A percentile compares a stretch with the other conserved stretches of the same genome.
Conservation (phyloP, 2,888 invertebrate genomes). For the Lasioglossum lativentre region DNA sequence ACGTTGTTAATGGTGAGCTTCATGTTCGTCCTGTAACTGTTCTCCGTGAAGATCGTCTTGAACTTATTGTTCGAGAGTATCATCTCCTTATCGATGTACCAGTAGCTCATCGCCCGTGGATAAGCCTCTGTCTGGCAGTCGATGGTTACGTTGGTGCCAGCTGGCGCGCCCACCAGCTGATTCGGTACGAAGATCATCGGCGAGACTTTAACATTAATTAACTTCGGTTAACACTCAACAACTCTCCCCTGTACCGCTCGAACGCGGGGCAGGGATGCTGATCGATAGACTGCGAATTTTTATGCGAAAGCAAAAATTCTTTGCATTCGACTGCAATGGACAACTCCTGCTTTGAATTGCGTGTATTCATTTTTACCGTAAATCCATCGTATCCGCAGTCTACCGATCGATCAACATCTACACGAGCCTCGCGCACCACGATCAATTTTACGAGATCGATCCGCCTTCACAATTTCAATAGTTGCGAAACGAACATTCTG, state of each 20-base stretch:
- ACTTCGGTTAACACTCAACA: slow-evolving; percentile 9
- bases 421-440: neutral
- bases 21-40: slow-evolving; percentile 96
- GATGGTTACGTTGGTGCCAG: slow-evolving; percentile 95
- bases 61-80: slow-evolving; percentile 95
- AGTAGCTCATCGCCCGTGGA: slow-evolving; percentile 96
- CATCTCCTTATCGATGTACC: slow-evolving; percentile 96
- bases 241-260: neutral
- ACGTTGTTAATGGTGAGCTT: slow-evolving; percentile 94
- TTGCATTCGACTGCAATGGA: no score
- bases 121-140: slow-evolving; percentile 97
- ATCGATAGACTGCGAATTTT: neutral
- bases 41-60: slow-evolving; percentile 92
- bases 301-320: neutral
- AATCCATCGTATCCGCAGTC: no score
- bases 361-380: neutral
- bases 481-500: neutral
- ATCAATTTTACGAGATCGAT: neutral
- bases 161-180: slow-evolving; percentile 96
- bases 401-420: neutral
- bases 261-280: neutral
- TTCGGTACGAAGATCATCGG: slow-evolving; percentile 98
- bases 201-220: slow-evolving; percentile 88
- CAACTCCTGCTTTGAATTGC: no score
- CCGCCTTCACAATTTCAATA: neutral